These are phyloP conservation scores for Perizoma affinitatum DNA, from an alignment of 2,888 invertebrate species.

Conservation along the genomic window DNA sequence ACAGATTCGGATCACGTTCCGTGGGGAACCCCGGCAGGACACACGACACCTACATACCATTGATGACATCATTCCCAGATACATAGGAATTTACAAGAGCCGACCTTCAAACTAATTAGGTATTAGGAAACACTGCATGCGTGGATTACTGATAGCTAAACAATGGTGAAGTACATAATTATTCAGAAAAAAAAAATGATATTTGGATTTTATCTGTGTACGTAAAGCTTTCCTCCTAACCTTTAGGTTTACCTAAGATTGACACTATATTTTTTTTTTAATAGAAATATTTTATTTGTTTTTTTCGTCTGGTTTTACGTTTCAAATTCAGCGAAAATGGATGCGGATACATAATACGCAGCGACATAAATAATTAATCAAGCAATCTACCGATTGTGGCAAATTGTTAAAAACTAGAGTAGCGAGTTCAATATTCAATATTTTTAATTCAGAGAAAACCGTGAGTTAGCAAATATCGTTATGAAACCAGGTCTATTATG, in stretches of 20 bases:
- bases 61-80: constrained; percentile 65
- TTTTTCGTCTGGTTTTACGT: not conserved
- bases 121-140: constrained; percentile 33
- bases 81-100: constrained; percentile 50
- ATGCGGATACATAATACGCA: not conserved
- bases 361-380: not conserved
- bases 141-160: constrained; percentile 11
- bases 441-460: constrained; percentile 8
- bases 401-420: not conserved
- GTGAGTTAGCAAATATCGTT: not conserved
- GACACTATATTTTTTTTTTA: too few relatives aligned
- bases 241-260: too few relatives aligned
- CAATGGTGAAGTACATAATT: not conserved
- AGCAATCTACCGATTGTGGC: not conserved
- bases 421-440: too few relatives aligned
- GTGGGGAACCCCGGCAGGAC: constrained; percentile 65
- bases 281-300: not conserved
- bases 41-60: constrained; percentile 63
- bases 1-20: constrained; percentile 63
- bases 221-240: too few relatives aligned
- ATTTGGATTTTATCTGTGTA: not conserved
- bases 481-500: too few relatives aligned
- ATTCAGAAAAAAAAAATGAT: too few relatives aligned
- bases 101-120: constrained; percentile 40
- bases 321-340: not conserved